Evolutionary conservation across 2,113 vertebrate genomes (phyloP).

Genomic region (Tupaia tana): DNA sequence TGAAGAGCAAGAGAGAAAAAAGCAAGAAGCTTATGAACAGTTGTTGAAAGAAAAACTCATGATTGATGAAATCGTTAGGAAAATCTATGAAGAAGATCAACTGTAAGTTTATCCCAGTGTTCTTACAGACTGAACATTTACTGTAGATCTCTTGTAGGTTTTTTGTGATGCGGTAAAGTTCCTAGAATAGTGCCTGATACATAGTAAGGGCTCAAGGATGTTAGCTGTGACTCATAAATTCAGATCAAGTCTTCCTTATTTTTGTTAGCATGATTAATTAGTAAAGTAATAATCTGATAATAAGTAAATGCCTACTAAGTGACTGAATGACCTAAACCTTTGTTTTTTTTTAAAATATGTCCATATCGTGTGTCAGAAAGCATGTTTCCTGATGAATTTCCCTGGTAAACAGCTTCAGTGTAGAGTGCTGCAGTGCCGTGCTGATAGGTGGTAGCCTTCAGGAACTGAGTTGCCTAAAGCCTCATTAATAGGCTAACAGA

Average conservation of each 20-base stretch:
- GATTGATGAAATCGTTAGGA: conserved; percentile 95
- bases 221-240: neutral
- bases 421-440: neutral
- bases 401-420: neutral
- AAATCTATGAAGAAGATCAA: conserved; percentile 95
- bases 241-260: neutral
- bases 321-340: neutral
- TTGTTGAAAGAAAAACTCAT: conserved; percentile 95
- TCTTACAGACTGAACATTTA: neutral
- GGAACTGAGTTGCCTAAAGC: neutral
- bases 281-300: neutral
- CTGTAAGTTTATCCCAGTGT: conserved; percentile 86
- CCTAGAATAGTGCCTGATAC: neutral
- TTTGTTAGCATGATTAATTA: neutral
- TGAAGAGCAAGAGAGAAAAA: conserved; percentile 90
- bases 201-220: neutral
- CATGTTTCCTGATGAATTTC: neutral
- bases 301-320: neutral
- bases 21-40: conserved; percentile 92
- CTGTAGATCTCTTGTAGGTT: neutral
- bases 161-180: neutral
- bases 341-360: conserved; percentile 37
- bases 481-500: neutral
- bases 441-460: neutral
- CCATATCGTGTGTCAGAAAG: neutral